Conservation (phyloP, 2,797 vertebrate genomes). For the Muraenolepis orangiensis region DNA sequence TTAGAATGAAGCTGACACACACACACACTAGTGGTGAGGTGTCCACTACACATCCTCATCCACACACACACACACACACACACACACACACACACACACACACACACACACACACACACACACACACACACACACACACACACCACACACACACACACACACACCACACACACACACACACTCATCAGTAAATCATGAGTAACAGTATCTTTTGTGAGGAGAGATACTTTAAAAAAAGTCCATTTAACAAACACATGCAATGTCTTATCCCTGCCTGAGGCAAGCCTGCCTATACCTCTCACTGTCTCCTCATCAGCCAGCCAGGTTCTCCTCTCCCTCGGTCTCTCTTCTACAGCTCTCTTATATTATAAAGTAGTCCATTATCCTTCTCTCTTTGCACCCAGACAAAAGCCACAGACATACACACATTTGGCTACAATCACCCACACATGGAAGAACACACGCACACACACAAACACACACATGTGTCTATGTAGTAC, state of each 20-base stretch:
- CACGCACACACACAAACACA: too few relatives aligned
- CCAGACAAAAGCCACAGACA: too few relatives aligned
- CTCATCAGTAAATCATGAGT: conserved; percentile 20
- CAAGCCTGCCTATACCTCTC: conserved; percentile 35
- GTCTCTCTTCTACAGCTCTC: conserved; percentile 24
- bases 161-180: too few relatives aligned
- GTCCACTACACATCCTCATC: too few relatives aligned
- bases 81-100: too few relatives aligned
- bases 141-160: background rate
- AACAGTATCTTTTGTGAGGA: too few relatives aligned
- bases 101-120: background rate
- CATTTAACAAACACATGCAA: conserved; percentile 64
- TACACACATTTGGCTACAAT: too few relatives aligned
- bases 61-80: too few relatives aligned
- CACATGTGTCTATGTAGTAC: too few relatives aligned
- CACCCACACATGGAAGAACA: too few relatives aligned
- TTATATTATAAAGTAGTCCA: conserved; percentile 2
- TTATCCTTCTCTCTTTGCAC: conserved; percentile 12
- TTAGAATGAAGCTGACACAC: too few relatives aligned
- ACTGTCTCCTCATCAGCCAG: conserved; percentile 5
- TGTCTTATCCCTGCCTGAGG: conserved; percentile 56
- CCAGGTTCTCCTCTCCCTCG: conserved; percentile 10
- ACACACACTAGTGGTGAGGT: too few relatives aligned
- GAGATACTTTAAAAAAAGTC: conserved; percentile 62
- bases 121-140: conserved; percentile 14